Evolutionary conservation across 1,140 invertebrate genomes (phyloP).

Genomic region (Papilio glaucus): DNA sequence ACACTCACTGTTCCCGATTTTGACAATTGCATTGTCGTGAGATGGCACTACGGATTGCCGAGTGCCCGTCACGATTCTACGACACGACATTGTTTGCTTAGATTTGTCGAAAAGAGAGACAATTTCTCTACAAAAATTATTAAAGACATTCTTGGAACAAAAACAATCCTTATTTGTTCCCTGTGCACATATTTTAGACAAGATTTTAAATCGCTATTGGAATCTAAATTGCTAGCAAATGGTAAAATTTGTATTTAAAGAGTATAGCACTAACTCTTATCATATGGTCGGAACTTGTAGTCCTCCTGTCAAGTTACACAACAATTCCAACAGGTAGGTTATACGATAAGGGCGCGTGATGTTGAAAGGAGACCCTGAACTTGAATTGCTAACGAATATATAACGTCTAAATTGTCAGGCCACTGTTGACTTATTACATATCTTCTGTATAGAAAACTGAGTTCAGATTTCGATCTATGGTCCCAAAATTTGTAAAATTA

Average conservation of each 20-base stretch:
- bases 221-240: not conserved
- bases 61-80: slow-evolving; percentile 57
- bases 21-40: slow-evolving; percentile 67
- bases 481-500: not conserved
- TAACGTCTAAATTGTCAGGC: too few relatives aligned
- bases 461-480: not conserved
- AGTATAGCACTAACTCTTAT: too few relatives aligned
- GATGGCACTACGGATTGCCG: slow-evolving; percentile 67
- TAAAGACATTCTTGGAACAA: not conserved
- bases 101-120: slow-evolving; percentile 20
- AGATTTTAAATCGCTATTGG: not conserved
- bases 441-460: too few relatives aligned
- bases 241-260: not conserved
- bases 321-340: too few relatives aligned
- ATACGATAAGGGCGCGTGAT: too few relatives aligned
- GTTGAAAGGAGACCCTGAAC: too few relatives aligned
- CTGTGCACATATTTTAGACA: not conserved
- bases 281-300: too few relatives aligned
- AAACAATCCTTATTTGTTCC: not conserved
- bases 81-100: slow-evolving; percentile 34
- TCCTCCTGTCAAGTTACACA: too few relatives aligned
- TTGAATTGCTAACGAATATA: too few relatives aligned
- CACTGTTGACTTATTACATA: too few relatives aligned
- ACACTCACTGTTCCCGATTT: slow-evolving; percentile 63
- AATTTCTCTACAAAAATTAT: not conserved